Evolutionary conservation across 2,888 invertebrate species (phyloP), one percentile per base, ranked within the genome.

Genomic region (Thyatira batis): DNA sequence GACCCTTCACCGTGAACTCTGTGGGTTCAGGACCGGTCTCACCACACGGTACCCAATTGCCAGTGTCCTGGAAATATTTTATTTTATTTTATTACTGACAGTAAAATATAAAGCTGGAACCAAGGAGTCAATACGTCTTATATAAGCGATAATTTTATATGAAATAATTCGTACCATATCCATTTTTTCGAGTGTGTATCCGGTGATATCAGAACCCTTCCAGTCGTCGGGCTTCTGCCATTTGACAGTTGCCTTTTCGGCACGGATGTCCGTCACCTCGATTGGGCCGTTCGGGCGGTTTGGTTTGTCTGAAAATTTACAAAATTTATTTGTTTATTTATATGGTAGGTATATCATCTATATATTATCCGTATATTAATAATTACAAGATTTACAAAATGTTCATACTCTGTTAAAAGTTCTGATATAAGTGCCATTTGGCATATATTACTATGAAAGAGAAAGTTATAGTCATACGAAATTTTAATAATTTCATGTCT

Each of bases 21-120:
- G 94, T 95, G 63, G 95, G 96, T 69, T 95, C 94, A 10, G 98
- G 95, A 5, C 97, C 97, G 51, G 96, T 96, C 90, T 98, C 98
- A 50, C 97, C 98, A 52, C 98, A 98, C 20, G 98, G 97, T 64
- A 98, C 96, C 99, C 99, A 99, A 78, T 98, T 94, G 39, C 98
- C 98, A 33, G 97, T 98, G 61, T 98, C 98, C 92, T 92, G 55
- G 25, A 58, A 60, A 33, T 0, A 20, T 53, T 33, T 53, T 21
- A 45, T 13, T 44, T 11, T 11, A n/a, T n/a, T n/a, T n/a, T n/a
- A n/a, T n/a, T n/a, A n/a, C n/a, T n/a, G n/a, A n/a, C n/a, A n/a
- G n/a, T n/a, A n/a, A n/a, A n/a, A n/a, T n/a, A n/a, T n/a, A n/a
- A 0, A 8, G n/a, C 3, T 27, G 8, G 25, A 50, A 45, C n/a